Base-by-base conservation (phyloP, 2,113 vertebrate genomes). In the Murina feae region DNA sequence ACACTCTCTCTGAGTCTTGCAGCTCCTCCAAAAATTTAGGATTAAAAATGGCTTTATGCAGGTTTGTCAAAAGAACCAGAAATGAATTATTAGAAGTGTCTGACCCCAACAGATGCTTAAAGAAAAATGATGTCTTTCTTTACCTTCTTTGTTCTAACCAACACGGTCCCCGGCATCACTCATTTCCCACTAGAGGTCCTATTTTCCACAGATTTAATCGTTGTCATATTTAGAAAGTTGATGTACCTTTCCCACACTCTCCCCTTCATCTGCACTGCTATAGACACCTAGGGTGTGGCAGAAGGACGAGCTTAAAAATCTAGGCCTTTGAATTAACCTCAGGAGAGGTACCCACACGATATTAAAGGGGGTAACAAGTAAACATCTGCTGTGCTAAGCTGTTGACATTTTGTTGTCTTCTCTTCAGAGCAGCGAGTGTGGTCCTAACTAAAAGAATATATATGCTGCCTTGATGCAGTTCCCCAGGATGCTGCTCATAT, bases 251-350 rank as follows among this genome's bases (percentile, higher is more conserved):
- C 44, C 74, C 35, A 74, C 30, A 63, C 21, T 53, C 10, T 53
- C 53, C 30, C 9, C 17, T 86, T 78, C 81, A 25, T 13, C 20
- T 18, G 44, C 53, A 53, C 28, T 49, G 30, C 51, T 2, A 60
- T 0, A 58, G 37, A 25, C 9, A 49, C 17, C 6, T 6, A 4
- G 8, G 23, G 8, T 16, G 8, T 18, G 28, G 32, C 9, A 4
- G 53, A 51, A 76, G 16, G n/a, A 63, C 18, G 16, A 60, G 39
- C 44, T 60, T 14, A n/a, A 32, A 78, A 16, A 2, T 5, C n/a
- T 44, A 20, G 47, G 10, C 23, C 13, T 75, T 49, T 17, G 25
- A 58, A 58, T 39, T 32, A 28, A 14, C 9, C 3, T 8, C 4
- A 32, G 47, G 55, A 66, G 66, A 37, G 32, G 11, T 5, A 11